Evolutionary conservation across 2,888 invertebrate genomes (phyloP).

Genomic region (Amiota communis): DNA sequence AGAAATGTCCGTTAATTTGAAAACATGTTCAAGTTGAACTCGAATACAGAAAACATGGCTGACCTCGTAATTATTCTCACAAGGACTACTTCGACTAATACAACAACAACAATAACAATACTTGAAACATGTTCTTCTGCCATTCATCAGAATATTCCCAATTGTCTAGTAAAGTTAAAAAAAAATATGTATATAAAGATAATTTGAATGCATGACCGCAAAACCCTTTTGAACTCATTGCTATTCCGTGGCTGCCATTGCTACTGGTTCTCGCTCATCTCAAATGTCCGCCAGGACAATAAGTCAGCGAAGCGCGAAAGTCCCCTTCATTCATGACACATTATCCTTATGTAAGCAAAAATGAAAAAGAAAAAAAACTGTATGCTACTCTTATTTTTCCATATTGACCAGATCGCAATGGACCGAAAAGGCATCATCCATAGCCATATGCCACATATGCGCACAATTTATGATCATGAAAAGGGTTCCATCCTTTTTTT

Average conservation of each 20-base stretch:
- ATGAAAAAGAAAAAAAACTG: not conserved
- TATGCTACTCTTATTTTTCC: slow-evolving; percentile 44
- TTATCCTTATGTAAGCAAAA: slow-evolving; percentile 31
- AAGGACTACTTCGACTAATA: slow-evolving; percentile 2
- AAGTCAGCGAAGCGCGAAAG: slow-evolving; percentile 39
- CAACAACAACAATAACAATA: slow-evolving; percentile 24
- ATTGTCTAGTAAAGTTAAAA: slow-evolving; percentile 43
- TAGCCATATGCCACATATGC: slow-evolving; percentile 57
- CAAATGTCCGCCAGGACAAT: slow-evolving; percentile 35
- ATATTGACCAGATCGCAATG: slow-evolving; percentile 62
- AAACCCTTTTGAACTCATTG: slow-evolving; percentile 52
- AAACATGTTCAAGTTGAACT: slow-evolving; percentile 53
- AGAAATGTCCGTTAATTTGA: slow-evolving; percentile 65
- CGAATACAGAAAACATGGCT: slow-evolving; percentile 55
- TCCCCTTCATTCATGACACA: slow-evolving; percentile 40
- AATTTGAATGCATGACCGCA: slow-evolving; percentile 64
- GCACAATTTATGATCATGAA: slow-evolving; percentile 38
- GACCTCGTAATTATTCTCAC: slow-evolving; percentile 43
- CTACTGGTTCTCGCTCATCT: slow-evolving; percentile 15
- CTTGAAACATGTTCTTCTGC: not conserved
- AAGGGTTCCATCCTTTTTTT: slow-evolving; percentile 58
- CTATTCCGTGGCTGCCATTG: slow-evolving; percentile 48
- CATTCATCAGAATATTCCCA: slow-evolving; percentile 31
- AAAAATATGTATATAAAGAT: slow-evolving; percentile 41
- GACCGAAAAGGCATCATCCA: slow-evolving; percentile 46